Evolutionary conservation across 1,140 invertebrate species (phyloP).

Genomic region (Orius insidiosus): DNA sequence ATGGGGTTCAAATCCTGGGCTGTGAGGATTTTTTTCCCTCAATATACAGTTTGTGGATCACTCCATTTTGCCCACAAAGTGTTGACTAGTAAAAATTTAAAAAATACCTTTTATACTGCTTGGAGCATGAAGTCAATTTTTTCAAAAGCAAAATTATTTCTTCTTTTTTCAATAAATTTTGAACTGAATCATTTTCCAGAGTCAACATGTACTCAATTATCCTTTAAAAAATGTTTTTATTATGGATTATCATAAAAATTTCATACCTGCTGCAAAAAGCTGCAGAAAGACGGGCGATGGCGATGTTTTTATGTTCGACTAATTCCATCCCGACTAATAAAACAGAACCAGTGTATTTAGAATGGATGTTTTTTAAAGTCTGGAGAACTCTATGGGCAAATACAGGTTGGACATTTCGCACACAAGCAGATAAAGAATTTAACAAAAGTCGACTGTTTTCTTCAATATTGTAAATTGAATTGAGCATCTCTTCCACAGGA

Average conservation of each 20-base stretch:
- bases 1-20: too few relatives aligned
- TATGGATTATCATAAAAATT: slow-evolving; percentile 2
- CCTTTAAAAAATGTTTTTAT: slow-evolving; percentile 14
- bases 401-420: slow-evolving; percentile 1
- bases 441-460: slow-evolving; percentile 9
- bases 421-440: slow-evolving; percentile 3
- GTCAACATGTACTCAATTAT: slow-evolving; percentile 41
- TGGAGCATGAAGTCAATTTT: slow-evolving; percentile 7
- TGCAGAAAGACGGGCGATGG: slow-evolving; percentile 37
- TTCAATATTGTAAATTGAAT: slow-evolving; percentile 5
- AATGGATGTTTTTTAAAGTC: slow-evolving; percentile 47
- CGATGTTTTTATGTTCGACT: slow-evolving; percentile 37
- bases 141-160: slow-evolving; percentile 35
- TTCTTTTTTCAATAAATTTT: slow-evolving; percentile 36
- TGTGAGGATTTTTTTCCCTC: too few relatives aligned
- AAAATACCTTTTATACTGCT: slow-evolving; percentile 13
- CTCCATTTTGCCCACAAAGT: too few relatives aligned
- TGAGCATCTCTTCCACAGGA: slow-evolving; percentile 13
- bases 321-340: slow-evolving; percentile 41
- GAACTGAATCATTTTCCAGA: slow-evolving; percentile 30
- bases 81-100: slow-evolving; percentile 20
- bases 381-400: slow-evolving; percentile 33
- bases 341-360: slow-evolving; percentile 42
- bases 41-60: too few relatives aligned
- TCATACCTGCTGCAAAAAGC: slow-evolving; percentile 31